Evolutionary conservation across 2,888 invertebrate species (phyloP).

Genomic region (Lysandra bellargus): DNA sequence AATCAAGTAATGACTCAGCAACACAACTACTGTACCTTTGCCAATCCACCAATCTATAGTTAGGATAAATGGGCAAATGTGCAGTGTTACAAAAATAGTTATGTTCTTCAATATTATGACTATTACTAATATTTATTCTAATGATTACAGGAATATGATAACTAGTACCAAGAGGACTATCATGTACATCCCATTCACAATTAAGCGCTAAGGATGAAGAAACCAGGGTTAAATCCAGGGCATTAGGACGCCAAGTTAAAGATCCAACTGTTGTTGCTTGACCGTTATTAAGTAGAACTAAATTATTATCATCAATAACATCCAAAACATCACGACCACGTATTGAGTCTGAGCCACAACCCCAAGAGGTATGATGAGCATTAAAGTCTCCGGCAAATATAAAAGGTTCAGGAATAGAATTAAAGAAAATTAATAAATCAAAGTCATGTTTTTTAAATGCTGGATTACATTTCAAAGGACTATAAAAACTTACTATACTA

Average conservation of each 20-base stretch:
- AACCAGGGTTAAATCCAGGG: neutral
- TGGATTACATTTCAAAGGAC: slow-evolving; percentile 31
- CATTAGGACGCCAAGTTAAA: slow-evolving; percentile 31
- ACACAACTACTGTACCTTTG: no score
- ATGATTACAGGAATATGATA: slow-evolving; percentile 34
- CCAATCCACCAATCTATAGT: no score
- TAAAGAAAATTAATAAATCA: no score
- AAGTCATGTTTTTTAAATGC: slow-evolving; percentile 27
- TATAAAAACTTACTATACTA: slow-evolving; percentile 31
- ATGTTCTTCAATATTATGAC: no score
- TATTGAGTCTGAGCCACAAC: no score
- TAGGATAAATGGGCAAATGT: no score
- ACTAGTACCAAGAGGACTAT: slow-evolving; percentile 31
- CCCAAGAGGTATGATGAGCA: no score
- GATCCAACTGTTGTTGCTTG: slow-evolving; percentile 32
- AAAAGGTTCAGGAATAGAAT: no score
- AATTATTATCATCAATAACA: slow-evolving; percentile 14
- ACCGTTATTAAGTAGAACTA: slow-evolving; percentile 31
- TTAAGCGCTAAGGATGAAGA: slow-evolving; percentile 26
- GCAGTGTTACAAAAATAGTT: no score
- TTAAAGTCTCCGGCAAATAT: no score
- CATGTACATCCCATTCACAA: slow-evolving; percentile 29
- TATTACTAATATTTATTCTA: neutral
- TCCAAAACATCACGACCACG: no score
- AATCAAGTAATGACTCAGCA: no score